Percentiles rank a stretch among this genome's conserved stretches.
Evolutionary conservation across 2,797 vertebrate genomes (phyloP).

Genomic region (Notolabrus celidotus): DNA sequence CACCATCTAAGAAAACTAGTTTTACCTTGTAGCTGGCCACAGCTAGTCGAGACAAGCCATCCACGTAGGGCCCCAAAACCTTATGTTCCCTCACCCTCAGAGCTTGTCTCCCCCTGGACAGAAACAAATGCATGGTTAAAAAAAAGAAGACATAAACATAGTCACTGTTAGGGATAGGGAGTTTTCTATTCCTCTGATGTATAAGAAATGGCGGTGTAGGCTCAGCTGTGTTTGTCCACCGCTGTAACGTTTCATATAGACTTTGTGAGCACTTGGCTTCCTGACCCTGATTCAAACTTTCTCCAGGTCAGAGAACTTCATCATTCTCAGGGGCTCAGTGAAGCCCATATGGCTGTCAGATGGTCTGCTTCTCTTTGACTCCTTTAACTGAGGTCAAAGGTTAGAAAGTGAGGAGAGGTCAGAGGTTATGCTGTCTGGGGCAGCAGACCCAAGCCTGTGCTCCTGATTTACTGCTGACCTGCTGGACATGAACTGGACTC

Average conservation of each 20-base stretch:
- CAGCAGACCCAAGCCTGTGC: conserved; percentile 53
- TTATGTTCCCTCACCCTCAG: conserved; percentile 97
- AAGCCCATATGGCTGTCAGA: conserved; percentile 80
- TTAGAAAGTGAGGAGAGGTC: conserved; percentile 52
- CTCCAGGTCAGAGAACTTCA: conserved; percentile 55
- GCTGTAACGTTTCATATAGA: conserved; percentile 11
- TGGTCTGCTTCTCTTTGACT: conserved; percentile 62
- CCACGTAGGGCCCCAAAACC: conserved; percentile 96
- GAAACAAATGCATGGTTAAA: conserved; percentile 28
- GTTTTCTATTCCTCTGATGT: conserved; percentile 3
- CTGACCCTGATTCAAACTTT: conserved; percentile 39
- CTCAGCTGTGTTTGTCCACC: conserved; percentile 1
- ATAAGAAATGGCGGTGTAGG: not conserved
- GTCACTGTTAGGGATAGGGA: not conserved
- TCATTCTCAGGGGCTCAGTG: conserved; percentile 52
- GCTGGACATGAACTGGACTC: conserved; percentile 69
- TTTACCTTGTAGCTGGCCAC: conserved; percentile 95
- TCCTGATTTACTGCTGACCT: conserved; percentile 78
- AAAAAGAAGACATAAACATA: conserved; percentile 16
- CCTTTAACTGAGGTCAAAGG: conserved; percentile 69
- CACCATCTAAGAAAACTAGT: not conserved
- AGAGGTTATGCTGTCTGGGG: conserved; percentile 68
- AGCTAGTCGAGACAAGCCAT: conserved; percentile 96
- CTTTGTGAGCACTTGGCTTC: conserved; percentile 25
- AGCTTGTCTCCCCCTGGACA: conserved; percentile 91